Evolutionary conservation across 2,888 invertebrate species (phyloP).

Genomic region (Galeruca laticollis): DNA sequence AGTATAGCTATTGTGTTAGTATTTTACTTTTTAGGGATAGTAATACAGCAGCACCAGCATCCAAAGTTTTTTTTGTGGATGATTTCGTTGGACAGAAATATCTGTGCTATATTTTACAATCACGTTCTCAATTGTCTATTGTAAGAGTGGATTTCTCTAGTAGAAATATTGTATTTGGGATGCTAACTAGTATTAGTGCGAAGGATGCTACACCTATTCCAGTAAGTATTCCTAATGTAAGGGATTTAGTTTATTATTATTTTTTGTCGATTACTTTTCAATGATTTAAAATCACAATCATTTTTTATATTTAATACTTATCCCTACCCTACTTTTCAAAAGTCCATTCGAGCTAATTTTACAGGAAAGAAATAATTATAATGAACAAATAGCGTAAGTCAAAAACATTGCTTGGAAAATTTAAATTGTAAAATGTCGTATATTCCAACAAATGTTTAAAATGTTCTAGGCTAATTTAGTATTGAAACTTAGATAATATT

Average conservation of each 20-base stretch:
- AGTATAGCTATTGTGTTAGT: background rate
- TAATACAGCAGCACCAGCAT: constrained; percentile 70
- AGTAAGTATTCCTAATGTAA: constrained; percentile 68
- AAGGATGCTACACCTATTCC: constrained; percentile 87
- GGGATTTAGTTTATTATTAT: background rate
- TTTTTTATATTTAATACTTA: no score
- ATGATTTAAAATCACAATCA: no score
- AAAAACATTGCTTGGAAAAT: no score
- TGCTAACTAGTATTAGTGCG: constrained; percentile 78
- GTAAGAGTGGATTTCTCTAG: constrained; percentile 77
- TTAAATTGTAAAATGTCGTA: no score
- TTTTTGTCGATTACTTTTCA: background rate
- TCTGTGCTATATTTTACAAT: constrained; percentile 81
- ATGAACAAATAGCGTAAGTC: no score
- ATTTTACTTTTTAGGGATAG: constrained; percentile 63
- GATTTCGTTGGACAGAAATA: constrained; percentile 89
- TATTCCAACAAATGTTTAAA: no score
- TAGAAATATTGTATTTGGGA: constrained; percentile 80
- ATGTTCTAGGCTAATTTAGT: no score
- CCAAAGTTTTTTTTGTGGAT: constrained; percentile 85
- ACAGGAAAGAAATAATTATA: no score
- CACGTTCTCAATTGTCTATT: constrained; percentile 76
- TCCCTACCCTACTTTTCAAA: no score
- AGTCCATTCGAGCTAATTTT: no score
- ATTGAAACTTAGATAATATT: no score